Conservation (phyloP, 2,113 vertebrate genomes). For the Microcebus tavaratra region DNA sequence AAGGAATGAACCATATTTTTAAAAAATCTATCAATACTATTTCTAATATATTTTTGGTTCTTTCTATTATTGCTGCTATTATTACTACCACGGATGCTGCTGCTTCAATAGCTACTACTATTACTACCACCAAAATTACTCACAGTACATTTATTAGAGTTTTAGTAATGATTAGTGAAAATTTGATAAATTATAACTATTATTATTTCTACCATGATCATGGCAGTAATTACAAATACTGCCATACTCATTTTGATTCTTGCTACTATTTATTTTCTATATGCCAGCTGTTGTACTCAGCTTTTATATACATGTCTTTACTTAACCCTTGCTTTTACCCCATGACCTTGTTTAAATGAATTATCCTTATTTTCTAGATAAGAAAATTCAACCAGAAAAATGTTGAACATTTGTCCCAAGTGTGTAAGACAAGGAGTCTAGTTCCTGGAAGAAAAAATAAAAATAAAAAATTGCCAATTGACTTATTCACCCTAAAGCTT, state of each 20-base stretch:
- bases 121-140: background rate
- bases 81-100: accelerated
- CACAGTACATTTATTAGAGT: background rate
- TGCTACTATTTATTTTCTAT: background rate
- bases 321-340: background rate
- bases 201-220: background rate
- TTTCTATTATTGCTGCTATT: background rate
- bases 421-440: background rate
- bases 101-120: accelerated
- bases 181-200: background rate
- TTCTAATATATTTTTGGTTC: background rate
- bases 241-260: background rate
- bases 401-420: background rate
- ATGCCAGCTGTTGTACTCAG: background rate
- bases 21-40: too few species aligned
- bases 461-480: background rate
- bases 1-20: background rate
- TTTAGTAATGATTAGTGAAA: background rate
- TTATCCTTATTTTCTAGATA: background rate
- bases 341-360: background rate
- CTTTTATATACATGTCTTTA: background rate
- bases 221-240: background rate
- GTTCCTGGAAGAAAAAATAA: background rate
- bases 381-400: background rate
- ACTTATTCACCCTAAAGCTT: background rate